phyloP scores from a whole-genome alignment of 2,888 invertebrate genomes.

The Brachypalpus laphriformis region DNA sequence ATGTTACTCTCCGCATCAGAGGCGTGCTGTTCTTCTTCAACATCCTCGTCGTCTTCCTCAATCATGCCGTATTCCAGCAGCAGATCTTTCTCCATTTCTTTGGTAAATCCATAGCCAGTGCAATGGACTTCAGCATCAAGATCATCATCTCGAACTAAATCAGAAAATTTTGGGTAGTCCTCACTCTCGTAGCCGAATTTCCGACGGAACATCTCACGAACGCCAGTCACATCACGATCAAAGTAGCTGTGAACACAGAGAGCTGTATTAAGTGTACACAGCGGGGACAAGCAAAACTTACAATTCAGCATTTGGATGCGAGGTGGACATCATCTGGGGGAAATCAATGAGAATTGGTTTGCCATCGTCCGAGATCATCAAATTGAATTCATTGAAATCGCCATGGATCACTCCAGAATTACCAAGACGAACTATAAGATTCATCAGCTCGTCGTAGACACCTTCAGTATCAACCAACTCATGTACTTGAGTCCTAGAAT shows the following conservation, averaged over 20 bases:
- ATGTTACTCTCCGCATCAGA: slow-evolving; percentile 75
- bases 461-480: slow-evolving; percentile 87
- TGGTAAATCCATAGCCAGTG: slow-evolving; percentile 95
- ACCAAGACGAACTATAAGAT: slow-evolving; percentile 93
- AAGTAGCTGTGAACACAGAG: slow-evolving; percentile 87
- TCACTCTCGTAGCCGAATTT: slow-evolving; percentile 95
- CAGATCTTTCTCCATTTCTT: slow-evolving; percentile 90
- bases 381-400: slow-evolving; percentile 99
- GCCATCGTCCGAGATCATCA: slow-evolving; percentile 92
- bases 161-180: slow-evolving; percentile 89
- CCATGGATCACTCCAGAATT: slow-evolving; percentile 98
- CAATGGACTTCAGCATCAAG: slow-evolving; percentile 95
- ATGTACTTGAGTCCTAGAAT: slow-evolving; percentile 86
- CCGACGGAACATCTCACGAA: slow-evolving; percentile 94
- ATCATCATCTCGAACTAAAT: slow-evolving; percentile 89
- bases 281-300: slow-evolving; percentile 80
- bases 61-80: slow-evolving; percentile 85
- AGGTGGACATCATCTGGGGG: slow-evolving; percentile 99
- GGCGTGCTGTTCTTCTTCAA: slow-evolving; percentile 77
- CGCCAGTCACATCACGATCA: slow-evolving; percentile 96
- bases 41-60: slow-evolving; percentile 79
- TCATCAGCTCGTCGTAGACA: slow-evolving; percentile 97
- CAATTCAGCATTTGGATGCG: slow-evolving; percentile 95
- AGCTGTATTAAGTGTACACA: background rate
- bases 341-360: slow-evolving; percentile 97